Base-by-base conservation (phyloP, 2,113 vertebrate genomes). In the Myotis lucifugus region DNA sequence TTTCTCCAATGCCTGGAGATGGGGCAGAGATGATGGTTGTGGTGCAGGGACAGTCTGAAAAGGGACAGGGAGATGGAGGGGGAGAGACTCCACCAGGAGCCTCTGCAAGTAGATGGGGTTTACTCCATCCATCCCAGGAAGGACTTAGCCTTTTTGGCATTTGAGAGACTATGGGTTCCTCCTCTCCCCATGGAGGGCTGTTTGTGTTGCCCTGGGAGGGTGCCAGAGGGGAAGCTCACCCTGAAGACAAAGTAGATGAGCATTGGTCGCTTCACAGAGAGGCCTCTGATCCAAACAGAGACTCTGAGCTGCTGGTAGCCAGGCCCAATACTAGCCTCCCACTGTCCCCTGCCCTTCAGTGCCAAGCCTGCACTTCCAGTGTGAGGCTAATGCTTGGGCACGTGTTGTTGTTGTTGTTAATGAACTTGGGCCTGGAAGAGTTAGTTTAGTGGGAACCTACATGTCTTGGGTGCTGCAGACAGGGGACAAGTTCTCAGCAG, bases 291-390 rank as follows among this genome's bases (percentile, higher is more conserved):
- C n/a, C n/a, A 25, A 32, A n/a, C 8, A 6, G 8, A 73, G 4
- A 42, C 6, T 0, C 42, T 1, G 52, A 64, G 67, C 27, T 4
- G 13, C 42, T 46, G 2, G 3, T 34, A 73, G 52, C 23, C 0
- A 0, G 37, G 25, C 5, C 48, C n/a, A 34, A n/a, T 3, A 21
- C 18, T 37, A 70, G 67, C 18, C 67, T 70, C 17, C 48, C 11
- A 1, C 34, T 29, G 12, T 10, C 15, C 15, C 23, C 52, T 46
- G 32, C 18, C 10, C 0, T 1, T 34, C 52, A 13, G 64, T 3
- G 34, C 37, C 19, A 23, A 10, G 8, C 42, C 54, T 76, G 48
- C 25, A 5, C 37, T 72, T 37, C 37, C 11, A 5, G 59, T 1
- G 46, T 40, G 21, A n/a, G 14, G 10, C 59, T 37, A 37, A 37